These are phyloP conservation scores for Mycalesis mineus DNA, from an alignment of 2,888 invertebrate species.

Conservation along the genomic window DNA sequence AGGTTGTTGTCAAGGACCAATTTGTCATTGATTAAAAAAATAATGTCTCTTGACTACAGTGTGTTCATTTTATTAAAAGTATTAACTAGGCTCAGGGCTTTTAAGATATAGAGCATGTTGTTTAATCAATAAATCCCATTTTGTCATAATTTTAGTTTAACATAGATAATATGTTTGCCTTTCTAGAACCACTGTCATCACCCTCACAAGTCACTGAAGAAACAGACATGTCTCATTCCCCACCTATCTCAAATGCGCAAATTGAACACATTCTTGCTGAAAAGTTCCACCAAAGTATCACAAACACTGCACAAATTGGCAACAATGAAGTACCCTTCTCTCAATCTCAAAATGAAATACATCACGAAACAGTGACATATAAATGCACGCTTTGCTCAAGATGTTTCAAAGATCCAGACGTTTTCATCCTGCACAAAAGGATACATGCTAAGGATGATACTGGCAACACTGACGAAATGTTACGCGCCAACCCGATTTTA, in stretches of 20 bases:
- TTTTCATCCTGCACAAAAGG: conserved; percentile 56
- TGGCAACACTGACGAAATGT: conserved; percentile 42
- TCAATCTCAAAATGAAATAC: conserved; percentile 8
- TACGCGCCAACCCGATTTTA: conserved; percentile 62
- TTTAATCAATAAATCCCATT: too few species aligned
- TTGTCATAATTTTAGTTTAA: too few species aligned
- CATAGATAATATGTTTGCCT: neutral
- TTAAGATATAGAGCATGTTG: too few species aligned
- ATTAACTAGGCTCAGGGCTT: too few species aligned
- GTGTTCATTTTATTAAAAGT: too few species aligned
- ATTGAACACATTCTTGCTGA: conserved; percentile 13
- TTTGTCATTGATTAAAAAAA: too few species aligned
- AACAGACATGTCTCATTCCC: conserved; percentile 7
- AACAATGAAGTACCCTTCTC: conserved; percentile 1
- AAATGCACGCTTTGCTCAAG: conserved; percentile 61
- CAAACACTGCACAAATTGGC: conserved; percentile 4
- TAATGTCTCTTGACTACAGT: too few species aligned
- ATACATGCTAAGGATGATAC: conserved; percentile 47
- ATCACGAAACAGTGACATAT: conserved; percentile 44
- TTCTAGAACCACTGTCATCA: conserved; percentile 15
- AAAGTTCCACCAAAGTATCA: neutral
- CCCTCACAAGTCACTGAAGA: conserved; percentile 21
- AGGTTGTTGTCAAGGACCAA: too few species aligned
- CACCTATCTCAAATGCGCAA: conserved; percentile 15
- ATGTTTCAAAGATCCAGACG: conserved; percentile 71